Evolutionary conservation across 2,888 invertebrate genomes (phyloP).

Genomic region (Cephalotes varians): DNA sequence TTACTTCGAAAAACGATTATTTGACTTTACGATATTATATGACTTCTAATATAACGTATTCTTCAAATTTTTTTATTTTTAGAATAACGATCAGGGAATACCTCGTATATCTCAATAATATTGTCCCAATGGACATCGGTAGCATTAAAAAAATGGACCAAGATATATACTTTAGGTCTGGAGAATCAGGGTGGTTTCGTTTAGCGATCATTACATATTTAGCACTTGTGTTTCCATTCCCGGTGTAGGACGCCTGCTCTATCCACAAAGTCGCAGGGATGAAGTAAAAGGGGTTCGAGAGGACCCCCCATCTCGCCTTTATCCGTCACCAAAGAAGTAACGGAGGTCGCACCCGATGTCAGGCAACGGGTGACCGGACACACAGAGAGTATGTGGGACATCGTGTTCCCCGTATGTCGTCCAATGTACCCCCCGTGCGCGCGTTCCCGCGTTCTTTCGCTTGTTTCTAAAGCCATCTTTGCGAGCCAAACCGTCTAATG

Average conservation of each 20-base stretch:
- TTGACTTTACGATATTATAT: not conserved
- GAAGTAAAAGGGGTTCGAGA: slow-evolving; percentile 73
- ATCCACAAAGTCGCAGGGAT: slow-evolving; percentile 75
- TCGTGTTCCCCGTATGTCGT: slow-evolving; percentile 82
- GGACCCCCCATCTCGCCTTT: slow-evolving; percentile 85
- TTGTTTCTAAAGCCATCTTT: not conserved
- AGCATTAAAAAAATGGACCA: not conserved
- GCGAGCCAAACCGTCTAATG: not conserved
- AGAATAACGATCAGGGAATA: not conserved
- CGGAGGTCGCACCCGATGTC: slow-evolving; percentile 75
- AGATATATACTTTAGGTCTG: not conserved
- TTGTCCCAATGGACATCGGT: not conserved
- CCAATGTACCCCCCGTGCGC: slow-evolving; percentile 81
- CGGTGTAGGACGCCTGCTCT: slow-evolving; percentile 71
- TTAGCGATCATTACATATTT: slow-evolving; percentile 83
- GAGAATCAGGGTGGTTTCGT: slow-evolving; percentile 73
- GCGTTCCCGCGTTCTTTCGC: slow-evolving; percentile 65
- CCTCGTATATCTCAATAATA: not conserved
- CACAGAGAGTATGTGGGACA: slow-evolving; percentile 79
- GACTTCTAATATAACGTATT: not conserved
- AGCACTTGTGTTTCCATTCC: slow-evolving; percentile 82
- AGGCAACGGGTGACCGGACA: slow-evolving; percentile 72
- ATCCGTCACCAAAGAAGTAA: slow-evolving; percentile 79
- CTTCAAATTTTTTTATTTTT: not conserved
- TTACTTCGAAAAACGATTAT: not conserved